Evolutionary conservation across 1,140 invertebrate genomes (phyloP), one percentile per base, ranked within the genome.

Genomic region (Pseudomyrmex flavicornis): DNA sequence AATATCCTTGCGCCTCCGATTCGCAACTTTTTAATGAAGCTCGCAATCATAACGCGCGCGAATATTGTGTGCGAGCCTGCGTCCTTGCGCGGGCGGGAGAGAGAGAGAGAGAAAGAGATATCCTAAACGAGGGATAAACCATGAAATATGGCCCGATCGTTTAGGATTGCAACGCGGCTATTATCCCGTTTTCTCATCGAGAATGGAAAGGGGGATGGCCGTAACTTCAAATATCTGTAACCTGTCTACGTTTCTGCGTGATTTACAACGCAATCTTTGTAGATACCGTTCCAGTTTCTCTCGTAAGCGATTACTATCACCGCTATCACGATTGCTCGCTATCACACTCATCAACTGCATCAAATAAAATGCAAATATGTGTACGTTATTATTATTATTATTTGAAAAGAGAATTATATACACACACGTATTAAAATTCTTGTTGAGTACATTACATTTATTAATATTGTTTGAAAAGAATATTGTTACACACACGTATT

Each of bases 11-110:
- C 17, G 54, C 20, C 22, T 35, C 2, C 10, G 15, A 59, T 59
- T 62, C 44, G 13, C 76, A 80, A 59, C 66, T 70, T 70, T 80
- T 80, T 72, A 72, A 80, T 72, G 66, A 80, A 70, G 44, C 44
- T 48, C 44, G 44, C 22, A 59, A 80, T 70, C 44, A 72, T 70
- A n/a, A 70, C 66, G 54, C 17, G 44, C 12, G 44, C n/a, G 65
- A 68, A 80, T 50, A 59, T 70, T 26, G 61, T 26, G 61, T 46
- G 35, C 35, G 0, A 7, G 65, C 20, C 17, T 17, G 17, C 13
- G 17, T 58, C 20, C 20, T 22, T 22, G 20, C 20, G 20, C 20
- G 20, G 20, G 20, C 0, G 20, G 1, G 20, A 22, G 20, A 22
- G 26, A 4, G 26, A 4, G 26, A 26, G 26, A 26, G 26, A 26